Evolutionary conservation across 2,888 invertebrate species (phyloP), one percentile per base, ranked within the genome.

Genomic region (Timandra comae): DNA sequence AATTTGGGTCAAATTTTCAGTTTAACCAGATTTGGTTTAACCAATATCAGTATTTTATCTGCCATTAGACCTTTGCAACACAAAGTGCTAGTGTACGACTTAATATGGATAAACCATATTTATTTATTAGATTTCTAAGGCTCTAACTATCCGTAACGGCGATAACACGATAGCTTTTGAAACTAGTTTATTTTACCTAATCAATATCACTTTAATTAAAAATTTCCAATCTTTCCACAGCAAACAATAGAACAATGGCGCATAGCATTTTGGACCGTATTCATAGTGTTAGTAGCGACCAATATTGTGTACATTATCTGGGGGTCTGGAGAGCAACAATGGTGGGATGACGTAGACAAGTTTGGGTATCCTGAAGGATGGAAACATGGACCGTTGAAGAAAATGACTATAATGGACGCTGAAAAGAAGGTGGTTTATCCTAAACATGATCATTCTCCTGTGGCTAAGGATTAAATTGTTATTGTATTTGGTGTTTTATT

Each of bases 181-280:
- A n/a, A n/a, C n/a, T n/a, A n/a, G n/a, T n/a, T n/a, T n/a, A n/a
- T n/a, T n/a, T n/a, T n/a, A n/a, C n/a, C n/a, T n/a, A n/a, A n/a
- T n/a, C n/a, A n/a, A n/a, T n/a, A n/a, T n/a, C n/a, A n/a, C n/a
- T n/a, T n/a, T n/a, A n/a, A n/a, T n/a, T n/a, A n/a, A n/a, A n/a
- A n/a, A n/a, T n/a, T n/a, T n/a, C n/a, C n/a, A n/a, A n/a, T 16
- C 6, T 16, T 6, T 16, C 16, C 16, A 16, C 63, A 90, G 90
- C 88, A 90, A 67, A 85, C 87, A 1, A 54, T 91, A 2, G 56
- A 61, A 1, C 90, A 93, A 70, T 95, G 95, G 95, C 87, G 91
- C 16, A 63, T 85, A 1, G 94, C 94, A 2, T 94, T 95, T 62
- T 94, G 94, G 92, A 89, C 93, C 22, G 89, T 93, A 20, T 88